These are phyloP conservation scores for Sander lucioperca DNA, from an alignment of 2,113 vertebrate species.

Conservation along the genomic window DNA sequence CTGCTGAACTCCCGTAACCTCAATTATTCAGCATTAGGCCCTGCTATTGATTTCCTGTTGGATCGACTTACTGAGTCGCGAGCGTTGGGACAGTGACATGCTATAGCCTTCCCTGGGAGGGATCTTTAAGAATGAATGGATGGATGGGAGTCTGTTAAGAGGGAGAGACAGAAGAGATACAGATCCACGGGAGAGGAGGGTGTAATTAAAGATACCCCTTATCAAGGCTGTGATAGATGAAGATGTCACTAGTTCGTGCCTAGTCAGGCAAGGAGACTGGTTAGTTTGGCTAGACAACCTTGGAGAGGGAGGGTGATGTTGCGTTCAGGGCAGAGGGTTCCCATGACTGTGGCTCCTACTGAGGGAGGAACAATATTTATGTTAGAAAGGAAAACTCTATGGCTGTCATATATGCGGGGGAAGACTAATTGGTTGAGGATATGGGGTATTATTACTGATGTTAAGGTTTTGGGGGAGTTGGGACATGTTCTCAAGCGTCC, in stretches of 20 bases:
- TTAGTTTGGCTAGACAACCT: slow-evolving; percentile 53
- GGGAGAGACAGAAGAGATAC: slow-evolving; percentile 67
- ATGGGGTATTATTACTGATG: slow-evolving; percentile 65
- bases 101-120: slow-evolving; percentile 72
- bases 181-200: slow-evolving; percentile 54
- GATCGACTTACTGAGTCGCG: slow-evolving; percentile 82
- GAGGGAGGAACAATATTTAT: slow-evolving; percentile 80
- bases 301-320: slow-evolving; percentile 39
- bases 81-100: slow-evolving; percentile 75
- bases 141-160: slow-evolving; percentile 70
- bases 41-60: slow-evolving; percentile 86
- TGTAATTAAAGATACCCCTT: slow-evolving; percentile 83
- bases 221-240: slow-evolving; percentile 82
- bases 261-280: slow-evolving; percentile 37
- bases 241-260: slow-evolving; percentile 69
- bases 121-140: slow-evolving; percentile 67
- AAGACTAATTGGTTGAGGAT: slow-evolving; percentile 66
- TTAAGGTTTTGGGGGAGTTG: slow-evolving; percentile 36
- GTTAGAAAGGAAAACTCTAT: slow-evolving; percentile 64
- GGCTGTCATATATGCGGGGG: slow-evolving; percentile 56
- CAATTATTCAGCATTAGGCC: slow-evolving; percentile 88
- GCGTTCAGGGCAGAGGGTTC: slow-evolving; percentile 67
- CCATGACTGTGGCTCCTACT: slow-evolving; percentile 65
- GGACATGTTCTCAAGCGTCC: slow-evolving; percentile 52
- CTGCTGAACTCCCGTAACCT: slow-evolving; percentile 84